phyloP scores from a whole-genome alignment of 2,888 invertebrate genomes.

The Melipona bicolor region DNA sequence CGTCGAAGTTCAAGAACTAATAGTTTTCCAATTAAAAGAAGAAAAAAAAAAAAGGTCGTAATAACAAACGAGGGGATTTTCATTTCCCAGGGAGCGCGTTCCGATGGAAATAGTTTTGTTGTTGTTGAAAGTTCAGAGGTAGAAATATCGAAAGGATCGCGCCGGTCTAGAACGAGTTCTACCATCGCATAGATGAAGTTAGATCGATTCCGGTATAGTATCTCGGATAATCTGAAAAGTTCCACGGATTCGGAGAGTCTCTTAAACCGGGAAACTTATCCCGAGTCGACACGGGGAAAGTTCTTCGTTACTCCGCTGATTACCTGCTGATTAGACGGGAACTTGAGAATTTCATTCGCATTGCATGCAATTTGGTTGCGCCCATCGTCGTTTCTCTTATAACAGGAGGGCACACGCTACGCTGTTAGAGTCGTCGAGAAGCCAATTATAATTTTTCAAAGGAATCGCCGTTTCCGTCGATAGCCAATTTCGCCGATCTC shows the following conservation, averaged over 20 bases:
- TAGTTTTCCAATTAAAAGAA: not conserved
- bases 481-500: not conserved
- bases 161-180: constrained; percentile 9
- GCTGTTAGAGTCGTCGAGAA: not conserved
- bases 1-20: not conserved
- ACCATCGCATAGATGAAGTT: constrained; percentile 1
- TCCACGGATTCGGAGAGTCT: constrained; percentile 18
- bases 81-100: not conserved
- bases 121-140: not conserved
- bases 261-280: constrained; percentile 30
- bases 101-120: not conserved
- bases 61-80: not conserved
- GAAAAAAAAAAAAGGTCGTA: not conserved
- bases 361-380: constrained; percentile 4
- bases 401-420: not conserved
- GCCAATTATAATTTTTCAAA: constrained; percentile 2
- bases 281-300: constrained; percentile 6
- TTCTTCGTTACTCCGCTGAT: constrained; percentile 19
- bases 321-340: constrained; percentile 32
- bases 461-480: not conserved
- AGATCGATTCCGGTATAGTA: constrained; percentile 22
- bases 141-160: constrained; percentile 16
- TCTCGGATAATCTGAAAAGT: constrained; percentile 32
- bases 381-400: not conserved
- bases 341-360: constrained; percentile 13